phyloP scores from a whole-genome alignment of 2,797 vertebrate species.

The Ciconia nigra region DNA sequence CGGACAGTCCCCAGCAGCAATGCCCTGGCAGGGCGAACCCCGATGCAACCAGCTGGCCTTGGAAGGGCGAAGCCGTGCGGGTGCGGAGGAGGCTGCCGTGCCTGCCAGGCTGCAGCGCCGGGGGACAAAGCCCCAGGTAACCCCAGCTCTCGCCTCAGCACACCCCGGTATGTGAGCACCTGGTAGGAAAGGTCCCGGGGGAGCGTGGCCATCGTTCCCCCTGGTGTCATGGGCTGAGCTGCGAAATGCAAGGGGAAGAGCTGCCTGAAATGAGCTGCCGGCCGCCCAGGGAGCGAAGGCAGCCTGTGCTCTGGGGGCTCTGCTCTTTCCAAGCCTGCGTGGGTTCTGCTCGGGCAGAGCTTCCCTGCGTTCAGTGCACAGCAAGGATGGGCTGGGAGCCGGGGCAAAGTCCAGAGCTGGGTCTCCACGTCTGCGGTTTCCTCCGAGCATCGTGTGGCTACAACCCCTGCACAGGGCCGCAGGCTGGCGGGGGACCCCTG shows the following conservation, averaged over 20 bases:
- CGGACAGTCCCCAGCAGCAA: background rate
- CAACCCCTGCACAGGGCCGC: background rate
- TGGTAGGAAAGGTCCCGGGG: background rate
- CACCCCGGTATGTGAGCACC: fast-evolving
- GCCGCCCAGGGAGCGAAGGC: background rate
- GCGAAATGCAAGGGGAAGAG: background rate
- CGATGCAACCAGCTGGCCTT: background rate
- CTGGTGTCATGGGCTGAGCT: background rate
- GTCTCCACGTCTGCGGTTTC: fast-evolving
- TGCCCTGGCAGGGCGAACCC: background rate
- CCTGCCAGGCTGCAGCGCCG: background rate
- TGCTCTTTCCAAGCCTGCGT: background rate
- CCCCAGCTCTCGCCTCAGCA: background rate
- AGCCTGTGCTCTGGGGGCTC: background rate
- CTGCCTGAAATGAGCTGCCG: background rate
- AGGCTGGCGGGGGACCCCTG: background rate
- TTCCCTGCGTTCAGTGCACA: fast-evolving
- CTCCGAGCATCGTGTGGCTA: background rate
- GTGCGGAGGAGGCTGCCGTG: background rate
- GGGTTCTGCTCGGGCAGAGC: background rate
- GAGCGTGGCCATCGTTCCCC: background rate
- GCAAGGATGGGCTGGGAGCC: fast-evolving
- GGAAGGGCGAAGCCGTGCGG: fast-evolving
- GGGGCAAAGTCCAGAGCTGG: background rate
- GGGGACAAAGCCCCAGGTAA: background rate